phyloP scores from a whole-genome alignment of 2,797 vertebrate species.

The Anas bernieri region DNA sequence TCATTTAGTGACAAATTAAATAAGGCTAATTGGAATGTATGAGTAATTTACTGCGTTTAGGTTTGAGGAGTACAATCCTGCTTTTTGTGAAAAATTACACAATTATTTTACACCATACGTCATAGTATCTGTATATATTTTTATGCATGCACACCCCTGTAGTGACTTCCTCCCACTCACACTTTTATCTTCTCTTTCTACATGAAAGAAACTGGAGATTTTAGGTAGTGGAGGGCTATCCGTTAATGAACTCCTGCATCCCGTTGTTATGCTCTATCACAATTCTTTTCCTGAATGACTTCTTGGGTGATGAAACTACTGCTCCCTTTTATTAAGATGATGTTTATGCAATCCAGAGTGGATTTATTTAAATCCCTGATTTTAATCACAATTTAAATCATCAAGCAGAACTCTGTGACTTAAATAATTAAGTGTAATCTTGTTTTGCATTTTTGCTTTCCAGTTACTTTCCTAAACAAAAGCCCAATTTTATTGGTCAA shows the following conservation, averaged over 20 bases:
- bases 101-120: not conserved
- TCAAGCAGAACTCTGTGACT: conserved; percentile 49
- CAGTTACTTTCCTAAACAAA: conserved; percentile 62
- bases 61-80: not conserved
- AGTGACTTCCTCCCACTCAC: not conserved
- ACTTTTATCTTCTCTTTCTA: not conserved
- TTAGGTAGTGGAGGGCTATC: not conserved
- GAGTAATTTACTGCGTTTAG: not conserved
- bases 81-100: not conserved
- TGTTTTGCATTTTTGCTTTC: conserved; percentile 65
- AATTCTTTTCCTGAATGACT: conserved; percentile 1
- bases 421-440: conserved; percentile 62
- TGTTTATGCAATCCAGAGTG: conserved; percentile 50
- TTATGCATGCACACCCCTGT: not conserved
- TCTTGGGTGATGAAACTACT: not conserved
- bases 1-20: not conserved
- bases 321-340: not conserved
- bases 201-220: not conserved
- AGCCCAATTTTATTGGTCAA: conserved; percentile 38
- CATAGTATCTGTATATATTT: not conserved
- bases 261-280: not conserved
- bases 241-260: not conserved
- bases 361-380: conserved; percentile 67
- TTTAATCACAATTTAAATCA: conserved; percentile 67
- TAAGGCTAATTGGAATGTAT: not conserved